Conservation (phyloP, 2,113 vertebrate species). For the Heliornis fulica region DNA sequence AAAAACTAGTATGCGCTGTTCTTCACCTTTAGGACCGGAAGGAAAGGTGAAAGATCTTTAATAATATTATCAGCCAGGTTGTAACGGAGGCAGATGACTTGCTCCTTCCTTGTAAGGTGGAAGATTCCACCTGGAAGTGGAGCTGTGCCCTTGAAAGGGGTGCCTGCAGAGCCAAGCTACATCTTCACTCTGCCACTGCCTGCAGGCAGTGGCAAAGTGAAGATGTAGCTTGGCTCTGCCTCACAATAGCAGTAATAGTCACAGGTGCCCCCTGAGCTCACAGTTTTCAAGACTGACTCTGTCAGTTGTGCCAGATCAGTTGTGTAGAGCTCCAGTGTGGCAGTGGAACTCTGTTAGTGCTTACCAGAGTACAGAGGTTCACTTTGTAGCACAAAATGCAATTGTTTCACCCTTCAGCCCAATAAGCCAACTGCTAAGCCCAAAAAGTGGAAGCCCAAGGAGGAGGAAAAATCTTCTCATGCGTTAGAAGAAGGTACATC, state of each 20-base stretch:
- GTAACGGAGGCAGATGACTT: neutral
- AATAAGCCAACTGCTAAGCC: neutral
- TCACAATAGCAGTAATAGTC: neutral
- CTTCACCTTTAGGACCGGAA: slow-evolving; percentile 5
- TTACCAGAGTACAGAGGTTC: neutral
- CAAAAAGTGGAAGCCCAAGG: neutral
- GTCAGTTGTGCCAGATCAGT: neutral
- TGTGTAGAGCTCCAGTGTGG: neutral
- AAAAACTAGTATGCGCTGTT: neutral
- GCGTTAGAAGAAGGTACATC: neutral
- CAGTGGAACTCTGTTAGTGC: neutral
- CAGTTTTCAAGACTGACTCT: neutral
- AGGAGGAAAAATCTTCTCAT: neutral
- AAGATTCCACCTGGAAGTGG: neutral
- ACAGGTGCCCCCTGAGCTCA: neutral
- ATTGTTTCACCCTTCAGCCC: neutral
- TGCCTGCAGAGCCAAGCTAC: no score
- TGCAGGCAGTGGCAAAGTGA: neutral
- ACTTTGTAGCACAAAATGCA: neutral
- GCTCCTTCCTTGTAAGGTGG: neutral
- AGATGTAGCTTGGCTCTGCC: neutral
- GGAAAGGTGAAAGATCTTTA: slow-evolving; percentile 65
- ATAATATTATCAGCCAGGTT: neutral
- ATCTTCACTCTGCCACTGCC: no score
- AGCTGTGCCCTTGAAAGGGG: neutral